Evolutionary conservation across 1,140 invertebrate species (phyloP).

Genomic region (Drosophila watanabei): DNA sequence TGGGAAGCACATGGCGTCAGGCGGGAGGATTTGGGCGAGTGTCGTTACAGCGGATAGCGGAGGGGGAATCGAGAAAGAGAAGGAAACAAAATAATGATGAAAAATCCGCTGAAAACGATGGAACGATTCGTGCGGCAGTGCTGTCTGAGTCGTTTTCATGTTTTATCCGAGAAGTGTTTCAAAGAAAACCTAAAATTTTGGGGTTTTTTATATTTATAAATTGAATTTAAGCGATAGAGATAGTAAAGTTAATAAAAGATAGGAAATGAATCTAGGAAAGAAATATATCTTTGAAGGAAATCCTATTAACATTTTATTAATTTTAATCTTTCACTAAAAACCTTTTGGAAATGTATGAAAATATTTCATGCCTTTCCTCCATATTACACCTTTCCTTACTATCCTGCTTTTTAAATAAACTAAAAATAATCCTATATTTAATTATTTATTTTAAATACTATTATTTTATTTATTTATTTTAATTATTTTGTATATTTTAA

Average conservation of each 20-base stretch:
- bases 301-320: no score
- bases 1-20: slow-evolving; percentile 58
- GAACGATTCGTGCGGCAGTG: neutral
- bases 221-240: neutral
- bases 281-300: neutral
- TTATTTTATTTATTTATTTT: no score
- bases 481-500: no score
- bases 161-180: neutral
- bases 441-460: no score
- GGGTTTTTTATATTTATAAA: neutral
- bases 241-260: neutral
- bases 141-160: neutral
- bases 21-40: slow-evolving; percentile 19
- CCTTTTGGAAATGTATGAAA: no score
- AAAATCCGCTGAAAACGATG: slow-evolving; percentile 16
- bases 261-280: neutral
- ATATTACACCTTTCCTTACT: no score
- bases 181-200: neutral
- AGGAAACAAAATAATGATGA: slow-evolving; percentile 47
- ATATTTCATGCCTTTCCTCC: no score
- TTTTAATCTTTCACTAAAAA: neutral
- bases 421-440: no score
- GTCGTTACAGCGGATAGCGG: neutral
- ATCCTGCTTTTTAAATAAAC: no score
- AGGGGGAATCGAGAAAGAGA: slow-evolving; percentile 6